Percentiles rank a stretch among this genome's conserved stretches.
These are phyloP conservation scores for Cheilinus undulatus DNA, from an alignment of 2,113 vertebrate genomes.

Conservation along the genomic window DNA sequence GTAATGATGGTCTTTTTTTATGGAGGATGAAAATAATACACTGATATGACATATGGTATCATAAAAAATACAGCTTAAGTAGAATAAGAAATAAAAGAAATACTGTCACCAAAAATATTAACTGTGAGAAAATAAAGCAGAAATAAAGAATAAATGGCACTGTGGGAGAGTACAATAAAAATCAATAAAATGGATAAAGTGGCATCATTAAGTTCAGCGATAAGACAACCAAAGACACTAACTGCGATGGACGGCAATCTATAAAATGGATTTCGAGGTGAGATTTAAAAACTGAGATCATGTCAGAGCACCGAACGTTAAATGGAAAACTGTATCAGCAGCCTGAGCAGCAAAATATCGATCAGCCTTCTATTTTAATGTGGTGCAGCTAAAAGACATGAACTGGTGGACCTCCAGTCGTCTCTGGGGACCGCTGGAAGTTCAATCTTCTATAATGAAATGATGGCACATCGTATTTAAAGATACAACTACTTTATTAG, in stretches of 20 bases:
- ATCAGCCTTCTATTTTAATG: conserved; percentile 13
- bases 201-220: conserved; percentile 45
- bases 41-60: conserved; percentile 14
- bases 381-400: neutral
- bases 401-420: neutral
- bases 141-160: neutral
- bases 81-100: conserved; percentile 25
- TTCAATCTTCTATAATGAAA: conserved; percentile 3
- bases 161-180: conserved; percentile 16
- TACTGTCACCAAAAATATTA: conserved; percentile 35
- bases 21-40: conserved; percentile 5
- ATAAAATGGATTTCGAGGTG: conserved; percentile 53
- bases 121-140: conserved; percentile 16
- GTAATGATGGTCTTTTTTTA: conserved; percentile 39
- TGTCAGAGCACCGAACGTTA: conserved; percentile 23
- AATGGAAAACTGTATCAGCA: conserved; percentile 7
- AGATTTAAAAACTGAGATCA: conserved; percentile 23
- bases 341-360: conserved; percentile 1
- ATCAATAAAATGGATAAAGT: conserved; percentile 41
- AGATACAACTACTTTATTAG: neutral
- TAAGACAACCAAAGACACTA: conserved; percentile 18
- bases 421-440: neutral
- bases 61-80: conserved; percentile 46
- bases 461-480: neutral
- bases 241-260: conserved; percentile 19